A percentile compares a stretch with the other conserved stretches of the same genome.
phyloP scores from a whole-genome alignment of 2,888 invertebrate genomes.

The Hemaris fuciformis region DNA sequence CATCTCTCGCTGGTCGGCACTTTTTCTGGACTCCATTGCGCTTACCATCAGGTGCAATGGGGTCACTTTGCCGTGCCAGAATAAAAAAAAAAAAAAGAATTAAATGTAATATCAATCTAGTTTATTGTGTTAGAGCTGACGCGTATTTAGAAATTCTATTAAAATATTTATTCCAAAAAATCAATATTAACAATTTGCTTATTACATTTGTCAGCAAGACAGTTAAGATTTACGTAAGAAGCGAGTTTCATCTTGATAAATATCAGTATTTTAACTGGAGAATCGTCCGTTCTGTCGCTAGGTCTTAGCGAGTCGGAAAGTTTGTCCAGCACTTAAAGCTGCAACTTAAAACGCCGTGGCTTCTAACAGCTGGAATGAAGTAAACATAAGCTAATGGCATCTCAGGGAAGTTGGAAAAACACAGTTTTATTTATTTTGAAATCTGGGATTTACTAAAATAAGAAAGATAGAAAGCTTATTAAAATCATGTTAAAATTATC shows the following conservation, averaged over 20 bases:
- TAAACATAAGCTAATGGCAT: background rate
- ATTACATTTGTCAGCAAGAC: no score
- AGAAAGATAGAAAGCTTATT: background rate
- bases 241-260: background rate
- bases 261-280: background rate
- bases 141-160: no score
- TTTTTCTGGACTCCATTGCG: no score
- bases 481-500: no score
- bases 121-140: no score
- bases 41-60: no score
- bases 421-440: background rate
- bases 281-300: background rate
- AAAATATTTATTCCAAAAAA: no score
- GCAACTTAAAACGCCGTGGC: background rate
- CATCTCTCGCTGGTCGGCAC: no score
- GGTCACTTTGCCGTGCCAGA: no score
- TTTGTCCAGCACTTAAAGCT: slow-evolving; percentile 3
- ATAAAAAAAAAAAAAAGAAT: background rate
- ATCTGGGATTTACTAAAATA: background rate
- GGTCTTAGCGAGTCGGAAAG: background rate
- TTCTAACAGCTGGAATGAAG: slow-evolving; percentile 11
- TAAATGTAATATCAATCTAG: background rate
- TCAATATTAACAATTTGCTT: no score
- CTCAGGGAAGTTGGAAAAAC: background rate
- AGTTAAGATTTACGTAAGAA: background rate